Percentiles rank a stretch among this genome's conserved stretches.
Evolutionary conservation across 2,888 invertebrate species (phyloP).

Genomic region (Drosophila crucigera): DNA sequence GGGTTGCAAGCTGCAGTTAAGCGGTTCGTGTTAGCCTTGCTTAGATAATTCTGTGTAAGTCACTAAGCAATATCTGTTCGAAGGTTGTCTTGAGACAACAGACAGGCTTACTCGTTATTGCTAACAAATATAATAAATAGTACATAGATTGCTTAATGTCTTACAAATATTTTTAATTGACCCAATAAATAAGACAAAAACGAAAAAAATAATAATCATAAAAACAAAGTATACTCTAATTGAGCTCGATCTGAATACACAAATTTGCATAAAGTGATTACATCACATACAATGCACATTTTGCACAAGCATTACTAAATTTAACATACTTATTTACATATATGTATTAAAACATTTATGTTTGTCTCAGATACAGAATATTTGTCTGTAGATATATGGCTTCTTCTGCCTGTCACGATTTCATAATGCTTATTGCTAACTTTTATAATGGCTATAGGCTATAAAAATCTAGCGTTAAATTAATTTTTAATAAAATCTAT

Average conservation of each 20-base stretch:
- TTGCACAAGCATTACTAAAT: not conserved
- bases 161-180: constrained; percentile 8
- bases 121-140: constrained; percentile 10
- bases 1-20: constrained; percentile 9
- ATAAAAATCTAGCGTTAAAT: not conserved
- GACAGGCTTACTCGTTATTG: constrained; percentile 6
- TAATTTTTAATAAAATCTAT: constrained; percentile 18
- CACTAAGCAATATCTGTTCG: constrained; percentile 21
- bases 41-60: constrained; percentile 25
- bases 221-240: not conserved
- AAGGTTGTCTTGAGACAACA: constrained; percentile 23
- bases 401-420: not conserved
- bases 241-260: not conserved
- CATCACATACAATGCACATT: not conserved
- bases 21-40: constrained; percentile 36
- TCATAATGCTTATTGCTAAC: not conserved
- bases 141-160: constrained; percentile 2
- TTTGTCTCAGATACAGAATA: not conserved
- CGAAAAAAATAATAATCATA: too few species aligned
- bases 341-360: not conserved
- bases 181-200: constrained; percentile 1
- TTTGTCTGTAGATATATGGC: not conserved
- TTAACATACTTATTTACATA: not conserved
- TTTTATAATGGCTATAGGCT: not conserved
- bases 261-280: not conserved